Percentiles rank a stretch among this genome's conserved stretches.
These are phyloP conservation scores for Pavo muticus DNA, from an alignment of 2,113 vertebrate species.

Conservation along the genomic window DNA sequence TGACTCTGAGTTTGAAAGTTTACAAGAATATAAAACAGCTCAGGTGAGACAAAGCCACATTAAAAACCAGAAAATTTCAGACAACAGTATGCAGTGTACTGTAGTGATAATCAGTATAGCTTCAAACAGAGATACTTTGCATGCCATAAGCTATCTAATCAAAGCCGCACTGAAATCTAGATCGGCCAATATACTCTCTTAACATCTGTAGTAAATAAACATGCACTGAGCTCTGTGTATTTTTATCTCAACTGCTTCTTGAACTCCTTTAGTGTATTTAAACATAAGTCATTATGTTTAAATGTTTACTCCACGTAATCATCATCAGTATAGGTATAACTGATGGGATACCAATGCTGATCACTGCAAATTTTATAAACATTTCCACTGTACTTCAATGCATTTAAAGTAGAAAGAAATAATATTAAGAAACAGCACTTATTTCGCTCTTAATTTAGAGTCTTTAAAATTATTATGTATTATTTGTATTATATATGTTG, in stretches of 20 bases:
- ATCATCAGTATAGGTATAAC: not conserved
- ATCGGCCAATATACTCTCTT: rapidly evolving
- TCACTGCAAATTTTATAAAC: not conserved
- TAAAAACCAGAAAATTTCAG: not conserved
- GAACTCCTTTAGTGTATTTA: not conserved
- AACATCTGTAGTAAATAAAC: not conserved
- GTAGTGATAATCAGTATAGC: not conserved
- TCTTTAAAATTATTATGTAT: not conserved
- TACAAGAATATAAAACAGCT: not conserved
- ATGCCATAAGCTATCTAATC: not conserved
- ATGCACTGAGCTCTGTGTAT: not conserved
- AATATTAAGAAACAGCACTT: not conserved
- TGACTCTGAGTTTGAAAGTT: not conserved
- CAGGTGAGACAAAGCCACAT: not conserved
- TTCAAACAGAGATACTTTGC: not conserved
- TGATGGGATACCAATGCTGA: not conserved
- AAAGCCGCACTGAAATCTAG: not conserved
- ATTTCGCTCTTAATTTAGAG: not conserved
- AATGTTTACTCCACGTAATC: not conserved
- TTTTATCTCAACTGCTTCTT: not conserved
- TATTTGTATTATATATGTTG: not conserved
- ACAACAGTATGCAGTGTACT: not conserved
- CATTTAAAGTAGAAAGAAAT: not conserved
- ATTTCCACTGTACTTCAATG: not conserved
- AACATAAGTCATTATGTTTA: not conserved